Conservation (phyloP, 2,888 invertebrate species). For the Leptinotarsa tumamoca region DNA sequence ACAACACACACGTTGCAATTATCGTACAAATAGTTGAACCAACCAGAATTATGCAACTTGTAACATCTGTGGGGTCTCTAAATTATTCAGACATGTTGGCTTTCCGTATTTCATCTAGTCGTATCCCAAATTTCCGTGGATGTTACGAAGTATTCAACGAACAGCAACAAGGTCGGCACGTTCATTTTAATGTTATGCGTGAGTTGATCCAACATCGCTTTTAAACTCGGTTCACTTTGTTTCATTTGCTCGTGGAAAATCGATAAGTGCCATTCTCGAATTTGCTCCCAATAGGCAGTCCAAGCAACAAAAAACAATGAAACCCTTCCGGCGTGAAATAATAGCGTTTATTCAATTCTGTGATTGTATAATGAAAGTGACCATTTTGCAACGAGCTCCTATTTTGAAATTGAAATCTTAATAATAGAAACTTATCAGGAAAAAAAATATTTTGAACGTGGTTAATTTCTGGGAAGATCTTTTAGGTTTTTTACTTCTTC, state of each 20-base stretch:
- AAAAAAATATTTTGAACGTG: too few species aligned
- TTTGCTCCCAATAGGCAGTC: background rate
- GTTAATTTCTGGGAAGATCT: too few species aligned
- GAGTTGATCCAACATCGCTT: constrained; percentile 5
- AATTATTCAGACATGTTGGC: too few species aligned
- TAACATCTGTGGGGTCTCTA: too few species aligned
- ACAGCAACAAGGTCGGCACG: background rate
- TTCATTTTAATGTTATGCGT: constrained; percentile 15
- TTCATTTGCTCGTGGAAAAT: constrained; percentile 9
- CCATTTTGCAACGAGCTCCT: background rate
- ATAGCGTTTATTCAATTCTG: constrained; percentile 1
- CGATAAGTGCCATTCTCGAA: constrained; percentile 10
- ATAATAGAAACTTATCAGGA: too few species aligned
- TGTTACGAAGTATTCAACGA: background rate
- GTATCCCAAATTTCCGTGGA: background rate
- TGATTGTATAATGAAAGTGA: background rate
- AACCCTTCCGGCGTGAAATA: constrained; percentile 6
- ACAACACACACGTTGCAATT: too few species aligned
- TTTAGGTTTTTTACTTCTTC: too few species aligned
- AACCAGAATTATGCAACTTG: too few species aligned
- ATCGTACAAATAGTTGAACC: too few species aligned
- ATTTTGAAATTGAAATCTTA: too few species aligned
- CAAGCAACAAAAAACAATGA: constrained; percentile 12
- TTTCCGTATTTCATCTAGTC: background rate
- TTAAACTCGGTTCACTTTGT: constrained; percentile 8